These are phyloP conservation scores for Chironex yamaguchii DNA, from an alignment of 30 jellyfish, hydroid and myxozoan genomes.

Conservation along the genomic window DNA sequence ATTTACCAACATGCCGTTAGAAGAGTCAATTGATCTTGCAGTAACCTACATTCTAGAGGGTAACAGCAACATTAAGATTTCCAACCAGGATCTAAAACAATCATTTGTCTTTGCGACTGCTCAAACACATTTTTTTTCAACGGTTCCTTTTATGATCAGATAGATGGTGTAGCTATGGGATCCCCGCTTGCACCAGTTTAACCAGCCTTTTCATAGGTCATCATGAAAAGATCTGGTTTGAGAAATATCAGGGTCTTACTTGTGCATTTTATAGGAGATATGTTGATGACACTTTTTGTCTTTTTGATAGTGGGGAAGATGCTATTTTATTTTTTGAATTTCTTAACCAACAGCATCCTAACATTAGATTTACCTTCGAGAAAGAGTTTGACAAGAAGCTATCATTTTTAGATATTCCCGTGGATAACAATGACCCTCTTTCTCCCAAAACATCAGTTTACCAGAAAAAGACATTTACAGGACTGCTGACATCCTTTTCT, in stretches of 20 bases:
- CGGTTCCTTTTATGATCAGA: neutral
- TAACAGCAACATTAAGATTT: neutral
- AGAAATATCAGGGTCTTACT: constrained; percentile 3
- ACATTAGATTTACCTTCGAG: neutral
- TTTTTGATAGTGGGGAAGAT: neutral
- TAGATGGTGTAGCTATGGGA: constrained; percentile 12
- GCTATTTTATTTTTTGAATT: neutral
- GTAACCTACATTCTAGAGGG: neutral
- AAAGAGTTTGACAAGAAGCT: neutral
- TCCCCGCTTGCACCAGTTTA: too few species aligned
- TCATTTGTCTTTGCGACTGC: constrained; percentile 6
- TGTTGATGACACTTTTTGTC: neutral
- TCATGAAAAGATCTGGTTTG: constrained; percentile 9
- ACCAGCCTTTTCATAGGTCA: constrained; percentile 20
- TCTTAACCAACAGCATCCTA: neutral
- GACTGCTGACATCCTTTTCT: too few species aligned
- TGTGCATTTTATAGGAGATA: neutral
- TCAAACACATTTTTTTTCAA: constrained; percentile 13
- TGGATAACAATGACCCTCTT: neutral
- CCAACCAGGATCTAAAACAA: neutral
- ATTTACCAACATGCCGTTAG: constrained; percentile 1
- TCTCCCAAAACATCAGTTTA: too few species aligned
- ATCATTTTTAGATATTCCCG: neutral
- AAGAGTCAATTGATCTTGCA: constrained; percentile 14
- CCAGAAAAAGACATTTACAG: too few species aligned